These are phyloP conservation scores for Meloidogyne hapla DNA, from an alignment of 1,140 invertebrate genomes.

Conservation along the genomic window DNA sequence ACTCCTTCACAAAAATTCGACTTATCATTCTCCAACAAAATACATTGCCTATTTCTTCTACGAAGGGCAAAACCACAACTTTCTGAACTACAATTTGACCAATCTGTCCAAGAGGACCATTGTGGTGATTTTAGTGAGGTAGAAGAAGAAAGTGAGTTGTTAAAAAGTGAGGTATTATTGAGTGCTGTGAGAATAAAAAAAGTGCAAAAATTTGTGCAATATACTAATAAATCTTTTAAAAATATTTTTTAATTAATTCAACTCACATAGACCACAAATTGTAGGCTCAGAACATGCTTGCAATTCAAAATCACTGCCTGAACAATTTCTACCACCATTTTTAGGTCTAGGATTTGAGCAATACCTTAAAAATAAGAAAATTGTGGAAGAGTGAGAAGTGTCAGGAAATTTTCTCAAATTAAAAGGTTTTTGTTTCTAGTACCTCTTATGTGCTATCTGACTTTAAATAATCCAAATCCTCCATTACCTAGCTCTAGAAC, in stretches of 20 bases:
- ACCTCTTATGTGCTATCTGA: background rate
- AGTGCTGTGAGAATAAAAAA: background rate
- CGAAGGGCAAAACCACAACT: slow-evolving; percentile 62
- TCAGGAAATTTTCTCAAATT: too few species aligned
- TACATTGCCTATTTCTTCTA: slow-evolving; percentile 69
- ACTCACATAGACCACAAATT: slow-evolving; percentile 13
- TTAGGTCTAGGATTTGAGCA: slow-evolving; percentile 81
- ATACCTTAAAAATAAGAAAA: slow-evolving; percentile 51
- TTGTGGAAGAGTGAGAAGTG: background rate
- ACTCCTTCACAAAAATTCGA: slow-evolving; percentile 2
- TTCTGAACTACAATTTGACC: slow-evolving; percentile 62
- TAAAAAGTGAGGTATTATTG: slow-evolving; percentile 9
- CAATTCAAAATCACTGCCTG: slow-evolving; percentile 63
- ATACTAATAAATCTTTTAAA: slow-evolving; percentile 47
- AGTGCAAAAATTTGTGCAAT: background rate
- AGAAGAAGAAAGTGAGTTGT: background rate
- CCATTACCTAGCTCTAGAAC: slow-evolving; percentile 59
- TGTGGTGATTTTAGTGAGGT: background rate
- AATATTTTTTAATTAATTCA: slow-evolving; percentile 19
- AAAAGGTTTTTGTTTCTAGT: too few species aligned
- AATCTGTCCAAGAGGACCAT: slow-evolving; percentile 72
- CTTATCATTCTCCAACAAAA: background rate
- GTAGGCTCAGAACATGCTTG: slow-evolving; percentile 48
- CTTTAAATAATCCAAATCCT: too few species aligned
- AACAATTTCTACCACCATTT: slow-evolving; percentile 72